Base-by-base conservation (phyloP, 2,888 invertebrate genomes). In the Exocentrus adspersus region DNA sequence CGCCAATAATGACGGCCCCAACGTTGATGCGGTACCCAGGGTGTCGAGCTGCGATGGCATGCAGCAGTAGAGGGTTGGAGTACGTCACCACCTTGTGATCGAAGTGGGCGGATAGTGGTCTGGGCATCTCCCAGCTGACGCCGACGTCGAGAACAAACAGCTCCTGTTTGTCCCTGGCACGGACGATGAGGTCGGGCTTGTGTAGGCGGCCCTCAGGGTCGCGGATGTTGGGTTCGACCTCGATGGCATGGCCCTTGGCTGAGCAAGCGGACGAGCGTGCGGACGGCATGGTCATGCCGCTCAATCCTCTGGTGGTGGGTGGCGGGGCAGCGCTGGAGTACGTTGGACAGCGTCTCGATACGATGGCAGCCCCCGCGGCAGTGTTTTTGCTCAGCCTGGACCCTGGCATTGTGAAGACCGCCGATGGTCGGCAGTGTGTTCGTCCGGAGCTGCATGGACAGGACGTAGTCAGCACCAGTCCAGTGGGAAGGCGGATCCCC, bases 101-200 rank as follows among this genome's bases (percentile, higher is more conserved):
- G n/a, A n/a, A n/a, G n/a, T n/a, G n/a, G n/a, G n/a, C n/a, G n/a
- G n/a, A n/a, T n/a, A n/a, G n/a, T n/a, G n/a, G n/a, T n/a, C n/a
- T n/a, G n/a, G n/a, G n/a, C n/a, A n/a, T n/a, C n/a, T n/a, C n/a
- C n/a, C n/a, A n/a, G n/a, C n/a, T n/a, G n/a, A n/a, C n/a, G n/a
- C n/a, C n/a, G n/a, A n/a, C n/a, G n/a, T n/a, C n/a, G n/a, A n/a
- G n/a, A n/a, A n/a, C n/a, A n/a, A n/a, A n/a, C n/a, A n/a, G n/a
- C n/a, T n/a, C n/a, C n/a, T n/a, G n/a, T n/a, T n/a, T n/a, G n/a
- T n/a, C n/a, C n/a, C n/a, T n/a, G n/a, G n/a, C n/a, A n/a, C n/a
- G n/a, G n/a, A n/a, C n/a, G n/a, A 59, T 57, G n/a, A 69, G 24
- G 20, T 71, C 69, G 1, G 76, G 75, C 21, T 73, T 75, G 16